A percentile compares a stretch with the other conserved stretches of the same genome.
These are phyloP conservation scores for Achatina immaculata DNA, from an alignment of 1,140 invertebrate species.

Conservation along the genomic window DNA sequence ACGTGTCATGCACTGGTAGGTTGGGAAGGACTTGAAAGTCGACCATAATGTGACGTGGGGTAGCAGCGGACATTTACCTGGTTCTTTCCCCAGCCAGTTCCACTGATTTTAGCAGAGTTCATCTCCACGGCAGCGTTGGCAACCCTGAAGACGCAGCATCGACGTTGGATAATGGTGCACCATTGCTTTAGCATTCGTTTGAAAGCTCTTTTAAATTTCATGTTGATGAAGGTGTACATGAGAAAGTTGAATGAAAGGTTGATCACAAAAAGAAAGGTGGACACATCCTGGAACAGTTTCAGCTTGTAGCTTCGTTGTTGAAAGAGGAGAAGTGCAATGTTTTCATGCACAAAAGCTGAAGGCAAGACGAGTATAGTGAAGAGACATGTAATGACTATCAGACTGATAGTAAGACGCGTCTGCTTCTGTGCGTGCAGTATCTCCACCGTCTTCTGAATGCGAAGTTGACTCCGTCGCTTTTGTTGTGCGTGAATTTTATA, in stretches of 20 bases:
- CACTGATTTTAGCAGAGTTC: too few relatives aligned
- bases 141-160: too few relatives aligned
- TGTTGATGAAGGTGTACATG: slow-evolving; percentile 32
- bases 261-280: slow-evolving; percentile 22
- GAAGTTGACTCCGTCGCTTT: neutral
- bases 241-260: slow-evolving; percentile 33
- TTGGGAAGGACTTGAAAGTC: too few relatives aligned
- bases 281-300: neutral
- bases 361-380: slow-evolving; percentile 20
- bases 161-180: too few relatives aligned
- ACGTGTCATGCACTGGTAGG: too few relatives aligned
- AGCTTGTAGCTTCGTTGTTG: neutral
- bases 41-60: too few relatives aligned
- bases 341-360: slow-evolving; percentile 15
- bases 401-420: slow-evolving; percentile 10
- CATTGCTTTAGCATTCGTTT: neutral
- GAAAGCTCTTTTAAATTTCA: slow-evolving; percentile 15
- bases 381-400: slow-evolving; percentile 1
- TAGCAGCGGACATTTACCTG: too few relatives aligned
- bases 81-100: too few relatives aligned
- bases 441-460: neutral
- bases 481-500: slow-evolving; percentile 18
- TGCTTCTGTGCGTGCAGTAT: neutral
- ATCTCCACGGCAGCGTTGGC: too few relatives aligned
- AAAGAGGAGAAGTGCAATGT: neutral